Conservation (phyloP, 2,888 invertebrate species). For the Drosophila maculinotata region DNA sequence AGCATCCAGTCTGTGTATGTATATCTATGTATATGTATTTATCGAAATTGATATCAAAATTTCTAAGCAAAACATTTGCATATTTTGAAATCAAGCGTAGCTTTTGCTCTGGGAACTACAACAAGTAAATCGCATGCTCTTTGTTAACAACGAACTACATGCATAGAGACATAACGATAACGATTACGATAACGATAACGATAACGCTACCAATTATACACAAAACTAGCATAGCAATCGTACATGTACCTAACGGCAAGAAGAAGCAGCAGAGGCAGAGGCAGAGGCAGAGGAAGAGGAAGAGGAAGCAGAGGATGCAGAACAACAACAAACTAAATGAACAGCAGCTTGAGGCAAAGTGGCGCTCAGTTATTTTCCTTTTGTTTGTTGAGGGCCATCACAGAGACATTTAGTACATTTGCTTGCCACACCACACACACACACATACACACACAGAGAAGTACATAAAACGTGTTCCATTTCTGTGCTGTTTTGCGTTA, state of each 20-base stretch:
- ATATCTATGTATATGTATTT: conserved; percentile 53
- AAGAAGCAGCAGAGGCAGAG: background rate
- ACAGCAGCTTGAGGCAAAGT: conserved; percentile 53
- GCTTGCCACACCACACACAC: conserved; percentile 45
- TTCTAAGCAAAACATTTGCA: conserved; percentile 17
- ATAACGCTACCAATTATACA: conserved; percentile 15
- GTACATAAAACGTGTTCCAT: conserved; percentile 18
- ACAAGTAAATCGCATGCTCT: conserved; percentile 44
- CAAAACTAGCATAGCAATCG: conserved; percentile 18
- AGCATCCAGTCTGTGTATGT: conserved; percentile 38
- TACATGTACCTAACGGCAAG: conserved; percentile 11
- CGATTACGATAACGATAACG: conserved; percentile 38
- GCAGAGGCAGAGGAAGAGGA: background rate
- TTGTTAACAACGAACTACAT: conserved; percentile 19
- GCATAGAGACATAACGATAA: conserved; percentile 19
- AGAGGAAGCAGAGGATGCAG: background rate
- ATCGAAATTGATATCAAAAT: conserved; percentile 9
- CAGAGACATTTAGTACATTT: conserved; percentile 60
- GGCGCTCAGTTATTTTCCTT: conserved; percentile 35
- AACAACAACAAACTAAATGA: conserved; percentile 30
- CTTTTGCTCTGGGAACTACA: conserved; percentile 29
- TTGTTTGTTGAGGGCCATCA: conserved; percentile 57
- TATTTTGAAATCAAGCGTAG: conserved; percentile 23
- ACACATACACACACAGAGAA: background rate
- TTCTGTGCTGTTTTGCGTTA: conserved; percentile 34